Evolutionary conservation across 2,888 invertebrate genomes (phyloP), one percentile per base, ranked within the genome.

Genomic region (Smittia sp.): DNA sequence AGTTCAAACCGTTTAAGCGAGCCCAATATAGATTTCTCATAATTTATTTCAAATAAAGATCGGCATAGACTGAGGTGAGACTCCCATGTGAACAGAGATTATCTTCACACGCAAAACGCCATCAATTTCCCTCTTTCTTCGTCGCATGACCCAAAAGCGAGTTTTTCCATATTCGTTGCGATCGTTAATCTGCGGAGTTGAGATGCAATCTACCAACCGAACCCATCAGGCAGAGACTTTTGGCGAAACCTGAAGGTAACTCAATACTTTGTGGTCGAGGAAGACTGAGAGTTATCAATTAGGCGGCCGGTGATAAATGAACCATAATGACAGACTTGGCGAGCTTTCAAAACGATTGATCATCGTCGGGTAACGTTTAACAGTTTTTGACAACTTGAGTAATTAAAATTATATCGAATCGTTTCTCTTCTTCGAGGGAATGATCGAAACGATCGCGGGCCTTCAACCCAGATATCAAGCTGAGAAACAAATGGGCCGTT

Each of bases 221-320:
- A 46, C 2, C 46, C n/a, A 11, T 46, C 13, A 11, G 46, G 2
- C n/a, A 13, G 11, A 46, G 46, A 13, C n/a, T n/a, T n/a, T n/a
- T n/a, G n/a, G n/a, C 46, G n/a, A n/a, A 46, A 46, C 3, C 15
- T 3, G 46, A 46, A 46, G 15, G 13, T 3, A 46, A n/a, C 46
- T 13, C 46, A 46, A 46, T 46, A 46, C 32, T 3, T 32, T 32
- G 9, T 32, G 32, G 32, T 6, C 32, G 32, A 58, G n/a, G 58
- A 58, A 58, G 20, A 3, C 20, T 18, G 58, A 58, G n/a, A 58
- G 18, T 58, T 58, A 69, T 69, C 69, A 69, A 69, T 69, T 69
- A 54, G 20, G 24, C 22, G 38, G 18, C 25, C 20, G 4, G 20
- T 27, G 69, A 69, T 69, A 69, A 69, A 69, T 69, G 69, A 54